Evolutionary conservation across 2,113 vertebrate species (phyloP), one percentile per base, ranked within the genome.

Genomic region (Stercorarius parasiticus): DNA sequence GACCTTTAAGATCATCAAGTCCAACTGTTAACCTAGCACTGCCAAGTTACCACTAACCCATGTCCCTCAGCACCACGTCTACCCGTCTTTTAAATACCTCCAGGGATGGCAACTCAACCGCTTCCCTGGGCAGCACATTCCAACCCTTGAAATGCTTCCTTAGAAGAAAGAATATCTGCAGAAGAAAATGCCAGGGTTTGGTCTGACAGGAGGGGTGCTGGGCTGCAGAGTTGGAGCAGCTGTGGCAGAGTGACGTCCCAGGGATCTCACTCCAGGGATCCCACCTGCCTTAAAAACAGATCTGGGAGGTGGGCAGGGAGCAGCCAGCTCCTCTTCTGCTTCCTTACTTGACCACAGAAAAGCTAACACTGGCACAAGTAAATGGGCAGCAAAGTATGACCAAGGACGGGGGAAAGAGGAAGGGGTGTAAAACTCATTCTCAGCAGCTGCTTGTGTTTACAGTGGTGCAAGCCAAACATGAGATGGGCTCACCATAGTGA

Each of bases 251-350:
- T 1, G 4, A 49, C 17, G 10, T 76, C 38, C 27, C n/a, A 43
- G 29, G 43, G 36, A 78, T 67, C 12, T 47, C 49, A 29, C 20
- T 27, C 59, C 32, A 69, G 32, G 11, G 43, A 82, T 50, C 22
- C 21, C 32, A 61, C 9, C 29, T 6, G 3, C 40, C 43, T 25
- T 30, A 62, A 67, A 38, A 55, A 34, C 0, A 0, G 34, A 78
- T 3, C 23, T 34, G 36, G 69, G 50, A 81, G 8, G 9, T 0
- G 3, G 76, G 64, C 13, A 76, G 18, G 29, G 36, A 65, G 45
- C 36, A 65, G 32, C 13, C 71, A 86, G 47, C 12, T 73, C 67
- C 43, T 65, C 13, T 30, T 21, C 67, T 73, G 45, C 45, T 81
- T 26, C 1, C 1, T 66, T 45, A 20, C 26, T n/a, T 49, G 59